A percentile compares a stretch with the other conserved stretches of the same genome.
phyloP scores from a whole-genome alignment of 2,113 vertebrate genomes.

The Trematocara zebra region DNA sequence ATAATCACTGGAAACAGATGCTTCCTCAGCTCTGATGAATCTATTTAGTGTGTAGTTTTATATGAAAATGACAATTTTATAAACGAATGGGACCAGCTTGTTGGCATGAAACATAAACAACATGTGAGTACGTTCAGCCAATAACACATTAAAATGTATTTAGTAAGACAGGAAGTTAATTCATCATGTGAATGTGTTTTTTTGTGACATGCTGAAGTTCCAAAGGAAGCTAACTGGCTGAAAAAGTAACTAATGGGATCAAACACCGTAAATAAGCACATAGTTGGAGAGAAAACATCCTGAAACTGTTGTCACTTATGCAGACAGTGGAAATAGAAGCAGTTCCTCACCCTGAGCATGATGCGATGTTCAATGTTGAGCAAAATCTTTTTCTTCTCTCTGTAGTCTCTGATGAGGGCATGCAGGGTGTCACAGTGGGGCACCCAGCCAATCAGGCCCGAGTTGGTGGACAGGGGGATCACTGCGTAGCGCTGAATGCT shows the following conservation, averaged over 20 bases:
- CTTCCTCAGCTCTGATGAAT: slow-evolving; percentile 1
- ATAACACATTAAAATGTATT: background rate
- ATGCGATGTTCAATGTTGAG: slow-evolving; percentile 99
- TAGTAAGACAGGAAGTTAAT: background rate
- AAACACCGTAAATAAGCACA: background rate
- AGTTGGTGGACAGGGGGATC: slow-evolving; percentile 96
- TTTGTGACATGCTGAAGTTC: background rate
- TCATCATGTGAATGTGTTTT: background rate
- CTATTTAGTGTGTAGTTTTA: background rate
- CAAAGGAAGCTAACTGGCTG: background rate
- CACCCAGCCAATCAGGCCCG: slow-evolving; percentile 97
- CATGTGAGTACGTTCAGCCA: background rate
- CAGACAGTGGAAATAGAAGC: background rate
- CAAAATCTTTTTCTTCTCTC: slow-evolving; percentile 98
- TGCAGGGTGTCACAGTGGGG: slow-evolving; percentile 97
- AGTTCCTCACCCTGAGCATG: slow-evolving; percentile 85
- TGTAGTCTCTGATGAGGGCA: slow-evolving; percentile 94
- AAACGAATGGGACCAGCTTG: background rate
- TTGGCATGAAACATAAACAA: background rate
- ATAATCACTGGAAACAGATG: slow-evolving; percentile 34
- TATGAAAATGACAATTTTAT: background rate
- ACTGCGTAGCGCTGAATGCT: slow-evolving; percentile 98
- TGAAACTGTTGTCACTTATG: background rate
- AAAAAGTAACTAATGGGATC: background rate
- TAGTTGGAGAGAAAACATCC: background rate